These are phyloP conservation scores for Euura saliciscinereae DNA, from an alignment of 1,140 invertebrate genomes.

Conservation along the genomic window DNA sequence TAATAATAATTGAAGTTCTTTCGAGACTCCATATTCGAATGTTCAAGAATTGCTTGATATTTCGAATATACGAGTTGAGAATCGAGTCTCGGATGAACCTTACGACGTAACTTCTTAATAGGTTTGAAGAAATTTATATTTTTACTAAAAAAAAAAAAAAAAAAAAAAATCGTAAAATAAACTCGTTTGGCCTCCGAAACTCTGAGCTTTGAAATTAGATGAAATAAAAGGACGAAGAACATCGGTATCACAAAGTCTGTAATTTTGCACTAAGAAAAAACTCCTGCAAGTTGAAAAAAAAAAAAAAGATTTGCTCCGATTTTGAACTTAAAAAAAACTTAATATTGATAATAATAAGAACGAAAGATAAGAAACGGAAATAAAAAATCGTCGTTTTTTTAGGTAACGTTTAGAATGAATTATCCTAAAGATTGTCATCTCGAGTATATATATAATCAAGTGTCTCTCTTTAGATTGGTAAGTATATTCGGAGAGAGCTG, in stretches of 20 bases:
- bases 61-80: slow-evolving; percentile 58
- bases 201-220: too few species aligned
- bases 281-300: not conserved
- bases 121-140: slow-evolving; percentile 42
- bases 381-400: not conserved
- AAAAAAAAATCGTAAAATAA: slow-evolving; percentile 10
- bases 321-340: too few species aligned
- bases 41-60: slow-evolving; percentile 56
- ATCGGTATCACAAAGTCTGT: too few species aligned
- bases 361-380: slow-evolving; percentile 10
- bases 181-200: too few species aligned
- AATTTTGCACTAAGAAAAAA: too few species aligned
- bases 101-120: slow-evolving; percentile 26
- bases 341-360: not conserved
- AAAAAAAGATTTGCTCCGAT: not conserved
- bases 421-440: too few species aligned
- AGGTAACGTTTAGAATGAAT: too few species aligned
- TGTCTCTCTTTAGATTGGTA: too few species aligned
- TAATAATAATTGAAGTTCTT: slow-evolving; percentile 18
- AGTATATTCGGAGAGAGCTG: too few species aligned
- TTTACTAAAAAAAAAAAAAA: slow-evolving; percentile 51
- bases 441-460: too few species aligned
- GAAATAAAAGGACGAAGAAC: too few species aligned
- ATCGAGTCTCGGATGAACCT: slow-evolving; percentile 46
- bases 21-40: slow-evolving; percentile 54